Base-by-base conservation (phyloP, 2,797 vertebrate species). In the Miichthys miiuy region DNA sequence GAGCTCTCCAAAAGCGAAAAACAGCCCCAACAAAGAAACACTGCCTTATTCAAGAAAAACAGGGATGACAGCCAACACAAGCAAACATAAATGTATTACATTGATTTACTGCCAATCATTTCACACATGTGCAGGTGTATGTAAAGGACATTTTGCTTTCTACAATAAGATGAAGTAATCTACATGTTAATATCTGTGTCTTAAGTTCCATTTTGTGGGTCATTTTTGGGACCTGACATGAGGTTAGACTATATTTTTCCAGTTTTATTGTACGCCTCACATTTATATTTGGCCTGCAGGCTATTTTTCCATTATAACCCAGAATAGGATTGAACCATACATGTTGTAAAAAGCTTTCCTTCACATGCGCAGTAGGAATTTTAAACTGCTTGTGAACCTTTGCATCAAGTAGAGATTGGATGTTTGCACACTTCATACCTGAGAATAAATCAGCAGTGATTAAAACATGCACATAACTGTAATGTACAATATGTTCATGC, bases 71-170 rank as follows among this genome's bases (percentile, higher is more conserved):
- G 94, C 95, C 95, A 95, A 95, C 71, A 68, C 87, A 92, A 94
- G 93, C 94, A 94, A 92, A 92, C 81, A 90, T 46, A 87, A 92
- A 92, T 90, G 89, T 92, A 90, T 88, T 91, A 90, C 92, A 91
- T 16, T 85, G 92, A 93, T 93, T 94, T 89, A 89, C 87, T 91
- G 93, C 92, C 92, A 93, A 87, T 94, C 88, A 88, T 93, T 90
- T 91, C 77, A 89, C 92, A 94, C 85, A 91, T 89, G 88, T 88
- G 87, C 94, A 94, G 93, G 93, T 95, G 93, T 86, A 92, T 88
- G 88, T 82, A 90, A 91, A 88, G 87, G 57, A 82, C 70, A 87
- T 87, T 84, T 69, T 73, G 75, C 81, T 85, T 68, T 88, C 79
- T 73, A 93, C 90, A 89, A 89, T 91, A 74, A 85, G 85, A 93